phyloP scores from a whole-genome alignment of 2,888 invertebrate species.

The Acronicta aceris region DNA sequence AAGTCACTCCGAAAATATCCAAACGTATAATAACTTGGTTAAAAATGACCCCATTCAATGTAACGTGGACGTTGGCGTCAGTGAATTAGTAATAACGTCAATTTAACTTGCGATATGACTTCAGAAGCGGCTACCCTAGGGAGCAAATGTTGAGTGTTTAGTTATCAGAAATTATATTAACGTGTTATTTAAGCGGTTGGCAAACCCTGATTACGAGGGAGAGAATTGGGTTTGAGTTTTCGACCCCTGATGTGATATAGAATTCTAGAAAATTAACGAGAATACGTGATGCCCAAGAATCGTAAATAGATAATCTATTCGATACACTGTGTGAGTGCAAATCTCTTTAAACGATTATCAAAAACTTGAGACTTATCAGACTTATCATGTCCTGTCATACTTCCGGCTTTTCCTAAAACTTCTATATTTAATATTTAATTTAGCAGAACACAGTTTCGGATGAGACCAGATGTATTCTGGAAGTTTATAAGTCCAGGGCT shows the following conservation, averaged over 20 bases:
- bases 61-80: constrained; percentile 10
- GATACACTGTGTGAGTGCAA: too few species aligned
- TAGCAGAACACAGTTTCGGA: too few species aligned
- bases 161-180: constrained; percentile 44
- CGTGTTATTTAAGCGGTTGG: constrained; percentile 29
- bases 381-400: too few species aligned
- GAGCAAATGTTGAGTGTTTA: constrained; percentile 35
- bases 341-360: too few species aligned
- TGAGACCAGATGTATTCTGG: too few species aligned
- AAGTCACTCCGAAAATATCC: background rate
- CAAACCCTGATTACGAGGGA: constrained; percentile 1
- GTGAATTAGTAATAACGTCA: constrained; percentile 51
- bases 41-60: constrained; percentile 20
- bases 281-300: too few species aligned
- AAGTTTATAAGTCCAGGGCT: too few species aligned
- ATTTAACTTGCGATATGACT: constrained; percentile 57
- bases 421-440: too few species aligned
- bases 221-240: too few species aligned
- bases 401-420: too few species aligned
- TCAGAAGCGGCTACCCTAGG: constrained; percentile 14
- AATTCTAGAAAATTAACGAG: background rate
- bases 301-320: too few species aligned
- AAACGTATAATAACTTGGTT: constrained; percentile 1
- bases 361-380: too few species aligned
- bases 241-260: background rate